These are phyloP conservation scores for Hylaea fasciaria DNA, from an alignment of 2,888 invertebrate genomes.

Conservation along the genomic window DNA sequence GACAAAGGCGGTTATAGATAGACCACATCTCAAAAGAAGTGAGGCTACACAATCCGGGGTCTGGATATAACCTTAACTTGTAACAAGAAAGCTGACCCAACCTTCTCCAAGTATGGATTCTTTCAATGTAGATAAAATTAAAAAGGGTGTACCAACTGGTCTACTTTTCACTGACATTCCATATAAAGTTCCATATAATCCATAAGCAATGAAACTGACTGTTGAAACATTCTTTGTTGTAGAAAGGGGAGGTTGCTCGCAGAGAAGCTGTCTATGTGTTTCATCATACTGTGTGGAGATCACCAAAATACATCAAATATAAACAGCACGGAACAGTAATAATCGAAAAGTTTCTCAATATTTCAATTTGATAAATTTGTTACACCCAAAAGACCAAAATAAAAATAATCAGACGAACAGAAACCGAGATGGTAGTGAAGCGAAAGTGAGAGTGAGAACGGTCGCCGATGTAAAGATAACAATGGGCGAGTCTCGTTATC, in stretches of 20 bases:
- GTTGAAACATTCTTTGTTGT: slow-evolving; percentile 47
- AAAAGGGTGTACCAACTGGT: slow-evolving; percentile 59
- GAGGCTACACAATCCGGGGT: slow-evolving; percentile 29
- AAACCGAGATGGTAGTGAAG: slow-evolving; percentile 31
- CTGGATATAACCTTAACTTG: slow-evolving; percentile 43
- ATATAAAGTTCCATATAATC: slow-evolving; percentile 64
- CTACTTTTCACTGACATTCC: slow-evolving; percentile 74
- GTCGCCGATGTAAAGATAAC: slow-evolving; percentile 58
- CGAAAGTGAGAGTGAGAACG: slow-evolving; percentile 58
- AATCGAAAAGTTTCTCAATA: neutral
- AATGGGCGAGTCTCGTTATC: slow-evolving; percentile 58
- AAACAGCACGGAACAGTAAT: no score
- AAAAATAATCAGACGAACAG: slow-evolving; percentile 13
- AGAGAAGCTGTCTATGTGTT: neutral
- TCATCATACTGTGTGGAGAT: neutral
- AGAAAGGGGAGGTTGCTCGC: slow-evolving; percentile 5
- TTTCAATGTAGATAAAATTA: slow-evolving; percentile 73
- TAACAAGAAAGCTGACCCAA: slow-evolving; percentile 67
- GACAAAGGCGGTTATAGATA: slow-evolving; percentile 30
- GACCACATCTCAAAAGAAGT: slow-evolving; percentile 27
- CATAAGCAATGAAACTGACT: slow-evolving; percentile 67
- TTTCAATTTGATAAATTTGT: neutral
- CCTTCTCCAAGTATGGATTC: slow-evolving; percentile 68
- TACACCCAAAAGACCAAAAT: neutral
- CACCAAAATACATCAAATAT: neutral